These are phyloP conservation scores for Drosophila paranaensis DNA, from an alignment of 2,888 invertebrate genomes.

Conservation along the genomic window DNA sequence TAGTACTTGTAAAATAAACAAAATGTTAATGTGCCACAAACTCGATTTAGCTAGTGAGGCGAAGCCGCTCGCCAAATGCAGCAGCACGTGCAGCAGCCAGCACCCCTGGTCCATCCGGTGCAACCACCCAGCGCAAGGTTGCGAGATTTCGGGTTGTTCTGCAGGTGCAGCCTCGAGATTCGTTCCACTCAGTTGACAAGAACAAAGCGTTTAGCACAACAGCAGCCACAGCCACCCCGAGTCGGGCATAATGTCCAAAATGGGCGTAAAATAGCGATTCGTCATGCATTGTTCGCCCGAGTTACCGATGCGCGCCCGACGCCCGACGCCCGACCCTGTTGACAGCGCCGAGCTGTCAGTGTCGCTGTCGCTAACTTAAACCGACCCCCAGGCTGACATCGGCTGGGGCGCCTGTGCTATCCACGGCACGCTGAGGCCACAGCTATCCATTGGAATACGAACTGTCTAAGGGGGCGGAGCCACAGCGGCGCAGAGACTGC, in stretches of 20 bases:
- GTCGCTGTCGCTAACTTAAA: constrained; percentile 39
- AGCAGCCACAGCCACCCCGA: constrained; percentile 58
- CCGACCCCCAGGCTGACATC: constrained; percentile 33
- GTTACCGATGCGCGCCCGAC: constrained; percentile 57
- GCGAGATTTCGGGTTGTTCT: constrained; percentile 54
- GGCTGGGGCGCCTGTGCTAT: constrained; percentile 27
- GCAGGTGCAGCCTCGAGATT: constrained; percentile 84
- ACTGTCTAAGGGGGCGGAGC: constrained; percentile 30
- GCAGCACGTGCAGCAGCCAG: constrained; percentile 50
- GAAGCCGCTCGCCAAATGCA: constrained; percentile 19
- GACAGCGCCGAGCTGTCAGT: constrained; percentile 60
- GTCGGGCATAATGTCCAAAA: constrained; percentile 55
- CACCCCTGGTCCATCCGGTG: constrained; percentile 1
- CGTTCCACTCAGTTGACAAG: constrained; percentile 84
- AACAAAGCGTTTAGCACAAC: constrained; percentile 75
- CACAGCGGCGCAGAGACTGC: not conserved
- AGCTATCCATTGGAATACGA: constrained; percentile 51
- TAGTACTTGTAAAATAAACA: constrained; percentile 78
- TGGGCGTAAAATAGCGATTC: constrained; percentile 84
- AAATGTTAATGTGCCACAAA: constrained; percentile 69
- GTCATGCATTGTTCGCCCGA: constrained; percentile 82
- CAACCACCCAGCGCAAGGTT: constrained; percentile 53
- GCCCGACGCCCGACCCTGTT: constrained; percentile 44
- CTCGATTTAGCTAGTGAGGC: constrained; percentile 14
- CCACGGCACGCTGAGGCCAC: constrained; percentile 50